These are phyloP conservation scores for Xiphophorus hellerii DNA, from an alignment of 2,113 vertebrate genomes.

Conservation along the genomic window DNA sequence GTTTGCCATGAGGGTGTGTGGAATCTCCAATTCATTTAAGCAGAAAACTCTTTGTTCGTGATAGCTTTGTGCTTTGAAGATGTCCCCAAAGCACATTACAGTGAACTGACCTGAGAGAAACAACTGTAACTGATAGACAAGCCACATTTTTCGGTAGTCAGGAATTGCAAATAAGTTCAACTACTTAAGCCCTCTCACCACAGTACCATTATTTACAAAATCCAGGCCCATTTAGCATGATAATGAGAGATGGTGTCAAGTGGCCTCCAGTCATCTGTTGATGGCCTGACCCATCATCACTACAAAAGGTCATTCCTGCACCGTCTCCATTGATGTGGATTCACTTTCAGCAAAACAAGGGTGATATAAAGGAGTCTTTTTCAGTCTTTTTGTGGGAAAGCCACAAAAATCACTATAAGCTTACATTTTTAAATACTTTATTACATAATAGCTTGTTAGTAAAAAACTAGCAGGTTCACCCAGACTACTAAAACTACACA, in stretches of 20 bases:
- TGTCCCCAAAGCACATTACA: slow-evolving; percentile 36
- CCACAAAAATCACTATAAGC: background rate
- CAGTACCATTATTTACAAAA: slow-evolving; percentile 43
- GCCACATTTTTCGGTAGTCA: slow-evolving; percentile 26
- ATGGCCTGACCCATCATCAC: slow-evolving; percentile 16
- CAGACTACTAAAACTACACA: too few species aligned
- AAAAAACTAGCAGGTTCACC: too few species aligned
- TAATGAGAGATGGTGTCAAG: slow-evolving; percentile 24
- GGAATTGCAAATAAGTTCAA: slow-evolving; percentile 42
- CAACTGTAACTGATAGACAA: slow-evolving; percentile 42
- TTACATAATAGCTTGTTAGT: too few species aligned
- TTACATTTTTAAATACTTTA: too few species aligned
- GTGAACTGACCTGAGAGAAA: slow-evolving; percentile 32
- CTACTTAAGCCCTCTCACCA: slow-evolving; percentile 13
- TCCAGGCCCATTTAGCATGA: slow-evolving; percentile 33
- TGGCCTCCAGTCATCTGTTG: slow-evolving; percentile 38
- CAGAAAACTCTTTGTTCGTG: slow-evolving; percentile 47
- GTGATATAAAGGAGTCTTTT: background rate
- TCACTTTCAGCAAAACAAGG: background rate
- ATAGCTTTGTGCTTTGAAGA: slow-evolving; percentile 61
- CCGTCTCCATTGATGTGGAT: background rate
- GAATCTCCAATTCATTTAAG: slow-evolving; percentile 52
- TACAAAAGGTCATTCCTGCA: slow-evolving; percentile 4
- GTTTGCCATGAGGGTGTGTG: slow-evolving; percentile 49
- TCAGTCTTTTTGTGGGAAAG: background rate